Evolutionary conservation across 1,140 invertebrate species (phyloP).

Genomic region (Orussus abietinus): DNA sequence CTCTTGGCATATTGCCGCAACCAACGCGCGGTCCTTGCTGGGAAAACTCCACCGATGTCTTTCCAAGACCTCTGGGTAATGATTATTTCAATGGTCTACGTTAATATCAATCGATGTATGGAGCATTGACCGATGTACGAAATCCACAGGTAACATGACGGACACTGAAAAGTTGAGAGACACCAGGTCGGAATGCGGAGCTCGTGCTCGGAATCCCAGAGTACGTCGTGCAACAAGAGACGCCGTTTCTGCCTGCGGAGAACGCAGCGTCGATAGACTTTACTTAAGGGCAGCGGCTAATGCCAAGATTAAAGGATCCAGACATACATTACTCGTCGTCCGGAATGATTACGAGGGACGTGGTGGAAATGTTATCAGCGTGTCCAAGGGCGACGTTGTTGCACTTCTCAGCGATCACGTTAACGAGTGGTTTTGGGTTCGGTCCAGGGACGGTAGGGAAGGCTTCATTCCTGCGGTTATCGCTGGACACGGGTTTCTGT

Average conservation of each 20-base stretch:
- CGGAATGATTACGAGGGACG: conserved; percentile 60
- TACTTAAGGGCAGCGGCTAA: conserved; percentile 60
- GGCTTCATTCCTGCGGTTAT: conserved; percentile 75
- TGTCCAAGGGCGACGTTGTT: conserved; percentile 71
- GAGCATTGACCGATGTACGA: neutral
- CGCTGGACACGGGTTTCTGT: conserved; percentile 70
- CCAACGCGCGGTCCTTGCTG: conserved; percentile 63
- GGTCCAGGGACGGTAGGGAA: conserved; percentile 63
- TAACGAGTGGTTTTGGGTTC: conserved; percentile 70
- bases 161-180: conserved; percentile 64
- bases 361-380: conserved; percentile 57
- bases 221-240: conserved; percentile 45
- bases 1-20: conserved; percentile 65
- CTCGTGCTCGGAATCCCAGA: conserved; percentile 43
- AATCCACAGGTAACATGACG: conserved; percentile 62
- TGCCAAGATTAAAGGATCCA: conserved; percentile 43
- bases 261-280: conserved; percentile 65
- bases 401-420: conserved; percentile 56
- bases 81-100: neutral
- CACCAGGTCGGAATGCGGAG: conserved; percentile 51
- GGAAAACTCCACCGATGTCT: conserved; percentile 75
- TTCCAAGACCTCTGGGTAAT: conserved; percentile 60
- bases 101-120: neutral
- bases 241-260: conserved; percentile 56
- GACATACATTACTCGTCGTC: conserved; percentile 67